These are phyloP conservation scores for Timandra comae DNA, from an alignment of 2,888 invertebrate genomes.

Conservation along the genomic window DNA sequence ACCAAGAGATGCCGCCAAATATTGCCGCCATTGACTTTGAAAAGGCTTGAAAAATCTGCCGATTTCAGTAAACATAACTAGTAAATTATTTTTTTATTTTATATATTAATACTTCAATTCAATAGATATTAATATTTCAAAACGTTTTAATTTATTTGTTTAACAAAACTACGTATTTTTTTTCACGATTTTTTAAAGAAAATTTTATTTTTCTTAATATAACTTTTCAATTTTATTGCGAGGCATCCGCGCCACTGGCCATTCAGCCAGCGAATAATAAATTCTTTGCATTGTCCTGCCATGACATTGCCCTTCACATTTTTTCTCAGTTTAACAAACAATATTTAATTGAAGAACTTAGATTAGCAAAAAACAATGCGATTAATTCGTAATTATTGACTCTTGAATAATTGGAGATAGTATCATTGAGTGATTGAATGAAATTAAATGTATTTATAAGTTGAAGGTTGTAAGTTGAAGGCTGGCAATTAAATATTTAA, in stretches of 20 bases:
- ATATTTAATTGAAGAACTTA: neutral
- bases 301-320: slow-evolving; percentile 16
- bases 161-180: no score
- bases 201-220: no score
- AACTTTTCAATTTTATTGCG: neutral
- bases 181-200: no score
- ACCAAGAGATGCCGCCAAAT: slow-evolving; percentile 67
- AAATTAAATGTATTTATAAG: neutral
- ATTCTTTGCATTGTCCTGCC: neutral
- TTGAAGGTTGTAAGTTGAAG: slow-evolving; percentile 8
- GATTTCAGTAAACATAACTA: no score
- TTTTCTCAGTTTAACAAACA: slow-evolving; percentile 1
- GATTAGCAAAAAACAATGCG: slow-evolving; percentile 5
- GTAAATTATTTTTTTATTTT: neutral
- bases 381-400: neutral
- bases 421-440: slow-evolving; percentile 2
- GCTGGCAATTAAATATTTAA: no score
- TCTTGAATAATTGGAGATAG: neutral
- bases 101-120: neutral
- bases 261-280: neutral
- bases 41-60: slow-evolving; percentile 26
- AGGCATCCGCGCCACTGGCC: neutral
- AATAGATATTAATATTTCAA: no score
- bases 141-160: no score
- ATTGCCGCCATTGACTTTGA: slow-evolving; percentile 65